These are phyloP conservation scores for Tipula confusa DNA, from an alignment of 2,888 invertebrate genomes.

Conservation along the genomic window DNA sequence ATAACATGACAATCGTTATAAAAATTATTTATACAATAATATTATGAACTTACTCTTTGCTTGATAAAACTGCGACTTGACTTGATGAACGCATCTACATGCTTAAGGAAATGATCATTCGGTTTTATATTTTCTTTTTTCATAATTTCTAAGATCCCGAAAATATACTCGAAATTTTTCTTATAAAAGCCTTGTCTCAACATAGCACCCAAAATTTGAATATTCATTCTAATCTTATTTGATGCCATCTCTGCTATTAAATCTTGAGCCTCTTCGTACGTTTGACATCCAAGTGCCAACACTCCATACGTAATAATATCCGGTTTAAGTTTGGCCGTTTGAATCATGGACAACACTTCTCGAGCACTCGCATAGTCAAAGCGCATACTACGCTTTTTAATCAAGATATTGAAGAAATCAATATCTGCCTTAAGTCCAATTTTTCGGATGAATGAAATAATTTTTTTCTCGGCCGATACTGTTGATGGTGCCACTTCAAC, in stretches of 20 bases:
- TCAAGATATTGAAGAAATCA: conserved; percentile 80
- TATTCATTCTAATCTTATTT: conserved; percentile 64
- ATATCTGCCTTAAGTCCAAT: conserved; percentile 64
- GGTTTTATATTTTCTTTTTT: conserved; percentile 59
- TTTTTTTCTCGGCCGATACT: conserved; percentile 61
- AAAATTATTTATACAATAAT: background rate
- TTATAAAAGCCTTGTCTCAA: conserved; percentile 59
- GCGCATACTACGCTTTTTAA: conserved; percentile 71
- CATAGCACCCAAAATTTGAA: conserved; percentile 70
- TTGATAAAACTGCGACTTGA: conserved; percentile 54
- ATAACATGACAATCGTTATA: conserved; percentile 20
- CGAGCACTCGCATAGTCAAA: conserved; percentile 65
- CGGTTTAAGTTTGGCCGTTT: conserved; percentile 56
- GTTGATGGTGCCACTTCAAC: conserved; percentile 66
- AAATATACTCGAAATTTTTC: conserved; percentile 62
- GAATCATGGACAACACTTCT: conserved; percentile 57
- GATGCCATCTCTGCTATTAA: conserved; percentile 68
- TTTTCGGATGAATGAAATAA: conserved; percentile 60
- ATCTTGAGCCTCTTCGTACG: conserved; percentile 57
- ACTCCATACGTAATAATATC: conserved; percentile 84
- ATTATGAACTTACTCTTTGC: conserved; percentile 48
- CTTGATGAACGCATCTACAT: conserved; percentile 60
- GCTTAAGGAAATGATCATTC: conserved; percentile 57
- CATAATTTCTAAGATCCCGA: conserved; percentile 63
- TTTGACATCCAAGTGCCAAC: conserved; percentile 72